Conservation (phyloP, 2,797 vertebrate species). For the Hippopotamyrus pictus region DNA sequence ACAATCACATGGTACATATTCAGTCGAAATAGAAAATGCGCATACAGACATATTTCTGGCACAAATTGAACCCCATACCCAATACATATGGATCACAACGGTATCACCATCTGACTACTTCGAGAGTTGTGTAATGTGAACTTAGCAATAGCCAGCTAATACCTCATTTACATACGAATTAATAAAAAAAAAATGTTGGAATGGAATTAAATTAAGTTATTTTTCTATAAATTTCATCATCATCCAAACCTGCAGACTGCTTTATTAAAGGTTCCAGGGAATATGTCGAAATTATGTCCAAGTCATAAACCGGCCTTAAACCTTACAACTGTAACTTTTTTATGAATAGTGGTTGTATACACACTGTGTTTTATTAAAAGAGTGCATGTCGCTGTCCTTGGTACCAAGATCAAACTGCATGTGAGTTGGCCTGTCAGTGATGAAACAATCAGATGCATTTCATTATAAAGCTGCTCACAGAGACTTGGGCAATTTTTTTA, state of each 20-base stretch:
- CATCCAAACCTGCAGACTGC: not conserved
- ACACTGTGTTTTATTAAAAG: not conserved
- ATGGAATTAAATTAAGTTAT: not conserved
- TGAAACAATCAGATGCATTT: not conserved
- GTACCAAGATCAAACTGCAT: not conserved
- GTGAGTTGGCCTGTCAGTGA: not conserved
- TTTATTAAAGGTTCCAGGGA: not conserved
- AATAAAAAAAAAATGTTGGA: not conserved
- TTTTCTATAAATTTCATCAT: not conserved
- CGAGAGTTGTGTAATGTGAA: not conserved
- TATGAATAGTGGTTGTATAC: not conserved
- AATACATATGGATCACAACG: not conserved
- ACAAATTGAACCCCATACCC: not conserved
- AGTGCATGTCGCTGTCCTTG: not conserved
- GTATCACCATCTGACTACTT: not conserved
- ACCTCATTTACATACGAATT: not conserved
- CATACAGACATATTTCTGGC: not conserved
- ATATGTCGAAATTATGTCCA: not conserved
- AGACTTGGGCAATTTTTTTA: not conserved
- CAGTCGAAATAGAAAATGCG: not conserved
- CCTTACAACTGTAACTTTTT: not conserved
- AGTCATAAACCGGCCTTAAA: not conserved
- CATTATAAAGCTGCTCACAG: not conserved
- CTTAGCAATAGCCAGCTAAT: not conserved
- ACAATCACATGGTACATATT: not conserved